These are phyloP conservation scores for Hartigia nigra DNA, from an alignment of 2,888 invertebrate genomes.

Conservation along the genomic window DNA sequence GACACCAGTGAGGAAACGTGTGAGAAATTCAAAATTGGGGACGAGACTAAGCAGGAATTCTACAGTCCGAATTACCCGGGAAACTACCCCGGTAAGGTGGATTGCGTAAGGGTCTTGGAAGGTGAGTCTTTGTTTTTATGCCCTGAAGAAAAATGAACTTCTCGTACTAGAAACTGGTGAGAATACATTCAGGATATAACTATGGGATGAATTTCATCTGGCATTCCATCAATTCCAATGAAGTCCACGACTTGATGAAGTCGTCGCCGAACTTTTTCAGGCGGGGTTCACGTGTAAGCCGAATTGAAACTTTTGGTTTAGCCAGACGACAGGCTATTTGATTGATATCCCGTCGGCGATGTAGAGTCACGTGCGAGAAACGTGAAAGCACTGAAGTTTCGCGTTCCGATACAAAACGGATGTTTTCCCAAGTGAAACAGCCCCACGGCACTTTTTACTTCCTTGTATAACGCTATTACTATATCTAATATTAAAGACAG, in stretches of 20 bases:
- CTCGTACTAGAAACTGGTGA: neutral
- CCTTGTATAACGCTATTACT: neutral
- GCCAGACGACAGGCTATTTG: slow-evolving; percentile 7
- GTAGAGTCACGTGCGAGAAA: slow-evolving; percentile 11
- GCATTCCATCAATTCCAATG: neutral
- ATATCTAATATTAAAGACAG: neutral
- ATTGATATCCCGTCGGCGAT: slow-evolving; percentile 15
- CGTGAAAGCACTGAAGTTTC: slow-evolving; percentile 17
- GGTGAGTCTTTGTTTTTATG: slow-evolving; percentile 68
- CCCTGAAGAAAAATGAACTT: neutral
- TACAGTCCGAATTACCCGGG: slow-evolving; percentile 78
- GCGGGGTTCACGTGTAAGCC: neutral
- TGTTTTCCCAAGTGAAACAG: neutral
- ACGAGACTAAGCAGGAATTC: slow-evolving; percentile 72
- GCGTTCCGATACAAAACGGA: slow-evolving; percentile 8
- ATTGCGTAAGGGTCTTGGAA: slow-evolving; percentile 75
- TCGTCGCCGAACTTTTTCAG: neutral
- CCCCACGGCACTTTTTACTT: neutral
- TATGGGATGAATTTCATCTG: neutral
- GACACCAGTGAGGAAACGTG: slow-evolving; percentile 62
- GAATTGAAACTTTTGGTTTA: neutral
- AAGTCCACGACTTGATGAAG: neutral
- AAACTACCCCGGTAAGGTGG: slow-evolving; percentile 75
- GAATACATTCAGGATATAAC: neutral
- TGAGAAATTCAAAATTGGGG: slow-evolving; percentile 71